A percentile compares a stretch with the other conserved stretches of the same genome.
Conservation (phyloP, 1,140 invertebrate genomes). For the Colletes gigas region DNA sequence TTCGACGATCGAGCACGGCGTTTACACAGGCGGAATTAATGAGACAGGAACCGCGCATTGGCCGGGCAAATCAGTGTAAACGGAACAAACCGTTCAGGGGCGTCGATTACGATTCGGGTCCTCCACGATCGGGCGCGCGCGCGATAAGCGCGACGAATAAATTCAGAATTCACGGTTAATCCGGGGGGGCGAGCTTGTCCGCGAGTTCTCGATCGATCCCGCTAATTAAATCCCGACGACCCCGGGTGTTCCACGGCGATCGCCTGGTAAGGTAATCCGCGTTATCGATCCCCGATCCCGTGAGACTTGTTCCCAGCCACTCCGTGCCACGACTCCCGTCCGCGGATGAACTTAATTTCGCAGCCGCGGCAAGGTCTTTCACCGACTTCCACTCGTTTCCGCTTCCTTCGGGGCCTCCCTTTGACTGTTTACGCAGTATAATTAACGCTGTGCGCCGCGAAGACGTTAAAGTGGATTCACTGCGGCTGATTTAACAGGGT, state of each 20-base stretch:
- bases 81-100: background rate
- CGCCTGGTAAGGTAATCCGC: background rate
- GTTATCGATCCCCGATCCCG: constrained; percentile 13
- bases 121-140: background rate
- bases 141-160: constrained; percentile 11
- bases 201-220: constrained; percentile 23
- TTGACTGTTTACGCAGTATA: constrained; percentile 52
- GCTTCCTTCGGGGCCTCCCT: constrained; percentile 38
- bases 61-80: background rate
- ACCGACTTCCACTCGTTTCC: constrained; percentile 34
- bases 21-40: constrained; percentile 12
- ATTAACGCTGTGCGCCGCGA: constrained; percentile 41
- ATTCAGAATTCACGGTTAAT: background rate
- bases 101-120: background rate
- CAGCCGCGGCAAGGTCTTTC: constrained; percentile 9
- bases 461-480: constrained; percentile 48
- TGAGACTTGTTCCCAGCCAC: background rate
- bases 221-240: constrained; percentile 39
- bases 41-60: background rate
- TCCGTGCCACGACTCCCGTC: background rate
- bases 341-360: constrained; percentile 45
- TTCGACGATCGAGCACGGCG: background rate
- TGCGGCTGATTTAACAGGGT: constrained; percentile 42
- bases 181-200: background rate
- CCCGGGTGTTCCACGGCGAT: background rate